Base-by-base conservation (phyloP, 2,113 vertebrate species). In the Gasterosteus nipponicus region DNA sequence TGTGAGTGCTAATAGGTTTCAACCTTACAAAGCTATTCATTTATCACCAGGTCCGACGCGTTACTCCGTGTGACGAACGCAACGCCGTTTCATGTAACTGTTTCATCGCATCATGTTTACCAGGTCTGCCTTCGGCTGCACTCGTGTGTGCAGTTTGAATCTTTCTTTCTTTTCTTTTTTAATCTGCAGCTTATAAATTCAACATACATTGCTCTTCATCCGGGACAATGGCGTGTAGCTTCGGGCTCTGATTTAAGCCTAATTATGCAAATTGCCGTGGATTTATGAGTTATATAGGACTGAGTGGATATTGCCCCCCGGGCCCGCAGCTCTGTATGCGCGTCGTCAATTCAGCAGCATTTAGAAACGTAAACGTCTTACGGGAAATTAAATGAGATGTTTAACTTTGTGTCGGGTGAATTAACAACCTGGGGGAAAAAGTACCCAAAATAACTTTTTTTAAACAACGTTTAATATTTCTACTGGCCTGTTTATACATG, bases 1-100 rank as follows among this genome's bases (percentile, higher is more conserved):
- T 95, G 92, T 94, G 92, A 85, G 89, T 92, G 93, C 92, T 95
- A 95, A 95, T 95, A 94, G 95, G 92, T 94, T 94, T 93, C 91
- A 91, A 94, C 92, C 91, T 53, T 65, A 92, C 81, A 75, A 86
- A 91, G 90, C 84, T 92, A 83, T 93, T 94, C 73, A 95, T 96
- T 95, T 91, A 95, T 96, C 95, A 95, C 89, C 81, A 59, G 61
- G 51, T 58, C 85, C 93, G 92, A 91, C 93, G 85, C 80, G 51
- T 29, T n/a, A 9, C 47, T 53, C 19, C 10, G 49, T 53, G 53
- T 75, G 71, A 69, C 71, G 71, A 75, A 76, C 65, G 47, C 56
- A 73, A 61, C 2, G 49, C 69, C 53, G 49, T 29, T 58, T 60
- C 64, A n/a, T 41, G 56, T 49, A 6, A 22, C 4, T 77, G 7